A percentile compares a stretch with the other conserved stretches of the same genome.
phyloP scores from a whole-genome alignment of 2,797 vertebrate species.

The Ctenopoma kingsleyae region DNA sequence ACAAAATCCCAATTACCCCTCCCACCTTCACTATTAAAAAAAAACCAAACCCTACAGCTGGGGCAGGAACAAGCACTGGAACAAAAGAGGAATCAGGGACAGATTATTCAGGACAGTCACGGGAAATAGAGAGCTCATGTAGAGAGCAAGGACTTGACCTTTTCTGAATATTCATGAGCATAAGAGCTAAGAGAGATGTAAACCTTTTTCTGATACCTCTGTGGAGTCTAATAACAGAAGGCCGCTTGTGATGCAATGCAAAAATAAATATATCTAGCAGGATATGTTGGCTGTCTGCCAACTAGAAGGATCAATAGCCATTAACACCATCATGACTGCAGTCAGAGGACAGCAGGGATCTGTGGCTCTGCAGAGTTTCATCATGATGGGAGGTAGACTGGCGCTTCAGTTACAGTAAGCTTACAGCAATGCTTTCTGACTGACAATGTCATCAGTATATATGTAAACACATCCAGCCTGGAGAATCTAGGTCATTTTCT shows the following conservation, averaged over 20 bases:
- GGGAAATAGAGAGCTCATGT: conserved; percentile 36
- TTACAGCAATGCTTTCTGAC: conserved; percentile 51
- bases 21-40: conserved; percentile 29
- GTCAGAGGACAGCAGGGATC: conserved; percentile 60
- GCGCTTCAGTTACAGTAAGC: conserved; percentile 63
- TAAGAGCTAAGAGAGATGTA: conserved; percentile 38
- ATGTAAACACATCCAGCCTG: conserved; percentile 70
- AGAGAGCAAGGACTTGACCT: conserved; percentile 67
- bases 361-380: conserved; percentile 66
- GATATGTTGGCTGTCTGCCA: conserved; percentile 63
- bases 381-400: conserved; percentile 60
- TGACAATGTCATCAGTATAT: conserved; percentile 70
- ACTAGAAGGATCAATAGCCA: conserved; percentile 70
- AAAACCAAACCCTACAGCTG: conserved; percentile 8
- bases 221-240: conserved; percentile 26
- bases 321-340: conserved; percentile 68
- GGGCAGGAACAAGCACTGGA: conserved; percentile 62
- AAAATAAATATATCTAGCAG: conserved; percentile 55
- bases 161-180: conserved; percentile 69
- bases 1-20: conserved; percentile 59
- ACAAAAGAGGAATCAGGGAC: conserved; percentile 72
- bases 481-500: conserved; percentile 77
- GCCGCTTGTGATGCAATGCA: conserved; percentile 34
- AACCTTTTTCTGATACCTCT: conserved; percentile 26
- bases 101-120: conserved; percentile 73